These are phyloP conservation scores for Gastrophryne carolinensis DNA, from an alignment of 2,797 vertebrate species.

Conservation along the genomic window DNA sequence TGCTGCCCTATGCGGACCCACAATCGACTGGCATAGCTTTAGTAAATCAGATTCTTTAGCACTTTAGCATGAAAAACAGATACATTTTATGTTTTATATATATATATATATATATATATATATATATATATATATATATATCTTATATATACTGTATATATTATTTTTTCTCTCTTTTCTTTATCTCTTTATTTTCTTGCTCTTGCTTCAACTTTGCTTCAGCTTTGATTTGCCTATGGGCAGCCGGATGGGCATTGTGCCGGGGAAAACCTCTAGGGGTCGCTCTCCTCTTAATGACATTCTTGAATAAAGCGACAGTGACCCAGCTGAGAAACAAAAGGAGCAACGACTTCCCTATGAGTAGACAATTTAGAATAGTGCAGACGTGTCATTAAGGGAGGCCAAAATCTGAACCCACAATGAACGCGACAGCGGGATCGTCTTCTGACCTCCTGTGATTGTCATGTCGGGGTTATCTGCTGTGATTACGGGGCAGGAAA, in stretches of 20 bases:
- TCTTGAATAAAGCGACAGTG: background rate
- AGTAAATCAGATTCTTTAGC: no score
- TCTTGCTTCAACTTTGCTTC: no score
- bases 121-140: no score
- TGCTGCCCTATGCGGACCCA: no score
- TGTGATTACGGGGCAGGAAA: background rate
- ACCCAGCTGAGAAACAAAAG: background rate
- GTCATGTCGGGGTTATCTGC: background rate
- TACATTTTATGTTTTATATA: no score
- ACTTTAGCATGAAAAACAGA: no score
- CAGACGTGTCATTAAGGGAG: background rate
- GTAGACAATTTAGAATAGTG: background rate
- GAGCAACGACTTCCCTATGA: background rate
- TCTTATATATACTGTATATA: no score
- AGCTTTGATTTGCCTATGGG: background rate
- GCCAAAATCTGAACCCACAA: background rate
- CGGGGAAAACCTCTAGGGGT: constrained; percentile 26
- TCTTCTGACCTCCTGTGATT: background rate
- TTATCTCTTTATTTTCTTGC: background rate
- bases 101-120: no score
- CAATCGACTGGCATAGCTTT: no score
- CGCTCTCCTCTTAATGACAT: constrained; percentile 33
- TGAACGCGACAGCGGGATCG: background rate
- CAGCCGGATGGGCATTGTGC: background rate
- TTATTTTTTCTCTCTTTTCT: background rate